Percentiles rank a stretch among this genome's conserved stretches.
phyloP scores from a whole-genome alignment of 2,113 vertebrate genomes.

The Melanostigma gelatinosum region DNA sequence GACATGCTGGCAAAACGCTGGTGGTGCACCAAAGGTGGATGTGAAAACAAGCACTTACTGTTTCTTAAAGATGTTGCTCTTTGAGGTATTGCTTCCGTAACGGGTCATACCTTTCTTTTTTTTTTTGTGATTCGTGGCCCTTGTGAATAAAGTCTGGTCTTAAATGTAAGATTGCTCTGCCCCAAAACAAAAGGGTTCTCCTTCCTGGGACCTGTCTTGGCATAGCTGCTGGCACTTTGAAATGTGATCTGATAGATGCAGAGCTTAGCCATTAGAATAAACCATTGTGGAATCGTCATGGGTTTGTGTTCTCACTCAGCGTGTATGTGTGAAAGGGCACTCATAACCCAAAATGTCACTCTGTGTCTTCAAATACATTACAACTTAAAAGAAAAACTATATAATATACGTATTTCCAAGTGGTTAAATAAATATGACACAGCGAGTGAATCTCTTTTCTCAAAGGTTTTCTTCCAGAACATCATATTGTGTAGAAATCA shows the following conservation, averaged over 20 bases:
- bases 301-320: slow-evolving; percentile 52
- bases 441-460: slow-evolving; percentile 46
- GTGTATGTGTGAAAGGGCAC: slow-evolving; percentile 11
- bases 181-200: slow-evolving; percentile 67
- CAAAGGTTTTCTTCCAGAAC: slow-evolving; percentile 58
- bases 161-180: slow-evolving; percentile 61
- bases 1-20: slow-evolving; percentile 68
- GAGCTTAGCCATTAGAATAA: slow-evolving; percentile 79
- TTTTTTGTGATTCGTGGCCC: slow-evolving; percentile 32
- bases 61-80: slow-evolving; percentile 60
- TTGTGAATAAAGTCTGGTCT: slow-evolving; percentile 61
- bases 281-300: slow-evolving; percentile 69
- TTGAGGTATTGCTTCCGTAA: slow-evolving; percentile 62
- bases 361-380: slow-evolving; percentile 11
- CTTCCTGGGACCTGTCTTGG: slow-evolving; percentile 77
- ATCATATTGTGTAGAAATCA: slow-evolving; percentile 78
- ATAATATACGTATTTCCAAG: background rate
- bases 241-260: slow-evolving; percentile 79
- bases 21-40: slow-evolving; percentile 59
- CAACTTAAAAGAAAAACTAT: background rate
- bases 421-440: slow-evolving; percentile 29
- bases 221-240: slow-evolving; percentile 75
- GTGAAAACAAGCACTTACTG: slow-evolving; percentile 68
- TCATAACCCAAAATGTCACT: slow-evolving; percentile 16
- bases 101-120: slow-evolving; percentile 27